Base-by-base conservation (phyloP, 2,113 vertebrate genomes). In the Nothocercus julius region DNA sequence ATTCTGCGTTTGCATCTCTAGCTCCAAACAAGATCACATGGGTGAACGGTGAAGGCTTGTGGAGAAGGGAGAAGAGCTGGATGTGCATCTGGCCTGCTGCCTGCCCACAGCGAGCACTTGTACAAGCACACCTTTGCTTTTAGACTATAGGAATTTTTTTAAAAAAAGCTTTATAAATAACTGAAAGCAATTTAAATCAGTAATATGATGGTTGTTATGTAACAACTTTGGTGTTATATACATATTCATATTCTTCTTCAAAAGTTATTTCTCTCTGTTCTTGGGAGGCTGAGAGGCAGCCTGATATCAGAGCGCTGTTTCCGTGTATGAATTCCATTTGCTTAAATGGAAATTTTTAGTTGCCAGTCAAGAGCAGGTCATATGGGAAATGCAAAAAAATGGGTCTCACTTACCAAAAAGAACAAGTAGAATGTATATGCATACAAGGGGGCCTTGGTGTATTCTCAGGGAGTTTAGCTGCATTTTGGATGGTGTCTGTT, bases 261-360 rank as follows among this genome's bases (percentile, higher is more conserved):
- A 38, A 90, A 92, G 67, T 66, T 93, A 92, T 93, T 95, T 95
- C 61, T 92, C 67, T 89, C 81, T 97, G 81, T 85, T 93, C 95
- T 96, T 96, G 92, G 83, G 96, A 97, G 95, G 81, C 80, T 79
- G 91, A 96, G 96, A 93, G 77, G 82, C 76, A 94, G 95, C 64
- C 91, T 94, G 85, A 78, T 97, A 96, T 96, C 93, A 92, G 88
- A 95, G 90, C 92, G 90, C 82, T 93, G 70, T 87, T 97, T 95
- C 96, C 93, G 58, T 85, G 94, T 93, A 58, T 82, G 72, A 91
- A 56, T 95, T 85, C 88, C 24, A 45, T 90, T 94, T 93, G 95
- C 96, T 95, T 40, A 92, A 97, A 89, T 80, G 62, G 74, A 89
- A 92, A 91, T 64, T 91, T 95, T 89, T 85, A 93, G 64, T 87